phyloP scores from a whole-genome alignment of 2,797 vertebrate species.

The Fratercula arctica region DNA sequence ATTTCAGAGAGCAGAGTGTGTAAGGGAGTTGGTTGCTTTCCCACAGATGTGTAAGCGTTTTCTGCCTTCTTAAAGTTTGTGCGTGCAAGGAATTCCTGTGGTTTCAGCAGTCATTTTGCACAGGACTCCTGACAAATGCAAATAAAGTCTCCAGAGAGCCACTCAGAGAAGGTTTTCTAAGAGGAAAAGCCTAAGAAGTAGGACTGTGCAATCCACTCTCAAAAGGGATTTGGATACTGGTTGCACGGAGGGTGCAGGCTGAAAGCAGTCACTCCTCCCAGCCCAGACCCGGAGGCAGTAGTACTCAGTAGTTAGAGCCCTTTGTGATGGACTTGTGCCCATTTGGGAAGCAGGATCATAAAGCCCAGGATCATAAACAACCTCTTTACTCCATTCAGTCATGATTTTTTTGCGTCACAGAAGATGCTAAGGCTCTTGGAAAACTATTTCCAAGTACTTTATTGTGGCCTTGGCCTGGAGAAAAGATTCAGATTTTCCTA shows the following conservation, averaged over 20 bases:
- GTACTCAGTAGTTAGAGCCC: background rate
- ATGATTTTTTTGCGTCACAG: fast-evolving
- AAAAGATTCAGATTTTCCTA: background rate
- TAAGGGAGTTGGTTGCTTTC: background rate
- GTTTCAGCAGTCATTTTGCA: background rate
- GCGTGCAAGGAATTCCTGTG: background rate
- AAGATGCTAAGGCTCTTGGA: background rate
- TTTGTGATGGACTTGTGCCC: background rate
- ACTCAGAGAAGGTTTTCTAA: background rate
- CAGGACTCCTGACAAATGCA: background rate
- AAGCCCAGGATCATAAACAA: background rate
- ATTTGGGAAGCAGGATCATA: background rate
- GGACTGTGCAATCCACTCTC: background rate
- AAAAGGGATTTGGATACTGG: background rate
- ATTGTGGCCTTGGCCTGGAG: background rate
- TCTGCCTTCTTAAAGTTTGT: background rate
- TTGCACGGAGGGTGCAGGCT: background rate
- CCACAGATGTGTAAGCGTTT: background rate
- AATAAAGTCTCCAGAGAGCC: background rate
- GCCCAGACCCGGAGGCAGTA: background rate
- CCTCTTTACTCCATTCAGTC: background rate
- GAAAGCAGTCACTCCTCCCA: background rate
- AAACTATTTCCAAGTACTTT: background rate
- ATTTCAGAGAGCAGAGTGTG: background rate
- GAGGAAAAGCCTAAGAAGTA: background rate